These are phyloP conservation scores for Mesembrinibis cayennensis DNA, from an alignment of 2,113 vertebrate genomes.

Conservation along the genomic window DNA sequence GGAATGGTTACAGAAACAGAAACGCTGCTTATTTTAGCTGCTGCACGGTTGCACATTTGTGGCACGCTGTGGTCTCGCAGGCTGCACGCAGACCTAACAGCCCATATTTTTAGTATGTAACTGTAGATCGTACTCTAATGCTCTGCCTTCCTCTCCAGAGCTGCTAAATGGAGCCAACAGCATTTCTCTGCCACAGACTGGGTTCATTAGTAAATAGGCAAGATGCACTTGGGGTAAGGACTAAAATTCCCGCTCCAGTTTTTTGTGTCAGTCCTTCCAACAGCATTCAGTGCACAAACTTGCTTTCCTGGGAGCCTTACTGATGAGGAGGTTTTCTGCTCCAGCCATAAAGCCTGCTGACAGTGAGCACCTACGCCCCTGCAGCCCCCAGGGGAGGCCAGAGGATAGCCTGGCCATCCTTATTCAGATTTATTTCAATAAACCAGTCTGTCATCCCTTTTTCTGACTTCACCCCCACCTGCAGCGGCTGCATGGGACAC, in stretches of 20 bases:
- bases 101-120: background rate
- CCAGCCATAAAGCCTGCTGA: background rate
- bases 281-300: accelerated
- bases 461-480: background rate
- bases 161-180: background rate
- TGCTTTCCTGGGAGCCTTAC: background rate
- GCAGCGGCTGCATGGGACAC: background rate
- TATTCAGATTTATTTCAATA: background rate
- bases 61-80: background rate
- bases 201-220: background rate
- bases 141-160: background rate
- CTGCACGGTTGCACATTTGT: background rate
- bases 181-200: background rate
- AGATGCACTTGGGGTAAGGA: background rate
- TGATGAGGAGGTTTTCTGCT: background rate
- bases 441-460: background rate
- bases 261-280: background rate
- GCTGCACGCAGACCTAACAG: background rate
- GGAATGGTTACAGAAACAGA: background rate
- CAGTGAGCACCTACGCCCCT: background rate
- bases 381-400: accelerated
- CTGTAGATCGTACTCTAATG: background rate
- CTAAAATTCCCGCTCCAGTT: background rate
- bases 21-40: background rate
- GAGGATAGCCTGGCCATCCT: background rate